Evolutionary conservation across 2,797 vertebrate genomes (phyloP), one percentile per base, ranked within the genome.

Genomic region (Echiichthys vipera): DNA sequence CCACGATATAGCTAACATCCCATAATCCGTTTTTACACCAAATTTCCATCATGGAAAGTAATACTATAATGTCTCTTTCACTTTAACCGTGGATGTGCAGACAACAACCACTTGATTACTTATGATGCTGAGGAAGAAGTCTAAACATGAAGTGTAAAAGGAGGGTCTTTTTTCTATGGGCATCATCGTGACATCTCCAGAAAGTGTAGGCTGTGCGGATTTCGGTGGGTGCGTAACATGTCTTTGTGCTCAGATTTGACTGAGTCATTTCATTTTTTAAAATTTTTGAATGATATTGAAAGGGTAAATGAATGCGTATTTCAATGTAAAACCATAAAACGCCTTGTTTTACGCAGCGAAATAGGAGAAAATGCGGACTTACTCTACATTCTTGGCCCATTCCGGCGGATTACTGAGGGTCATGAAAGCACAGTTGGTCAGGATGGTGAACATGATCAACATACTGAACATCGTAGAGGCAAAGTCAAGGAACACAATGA

Each of bases 321-420:
- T 25, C 57, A 30, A 3, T 15, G 10, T 11, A 34, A 24, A n/a
- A 36, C 11, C 34, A 12, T 8, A 39, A 40, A 13, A 37, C 12
- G 4, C 0, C 0, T 24, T 17, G 7, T 24, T 39, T 9, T 37
- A 27, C 9, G 25, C 9, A 65, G 5, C 3, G 2, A 58, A 17
- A 68, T 8, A 5, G 36, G 53, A n/a, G 17, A 36, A 71, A n/a
- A 7, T 0, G 39, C n/a, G 0, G 56, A 98, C 98, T 99, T 96
- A 99, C 98, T 99, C 98, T 94, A 99, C 98, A 95, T 98, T 98
- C 95, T 99, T 99, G 88, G 97, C 96, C 98, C 98, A 99, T 3
- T 98, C 96, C 10, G 96, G 97, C 77, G 97, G 96, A 61, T 96
- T 96, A 93, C 96, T 97, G 93, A 97, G 95, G 71, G 98, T 99